phyloP scores from a whole-genome alignment of 2,797 vertebrate species.

The Sebastiscus albofasciatus region DNA sequence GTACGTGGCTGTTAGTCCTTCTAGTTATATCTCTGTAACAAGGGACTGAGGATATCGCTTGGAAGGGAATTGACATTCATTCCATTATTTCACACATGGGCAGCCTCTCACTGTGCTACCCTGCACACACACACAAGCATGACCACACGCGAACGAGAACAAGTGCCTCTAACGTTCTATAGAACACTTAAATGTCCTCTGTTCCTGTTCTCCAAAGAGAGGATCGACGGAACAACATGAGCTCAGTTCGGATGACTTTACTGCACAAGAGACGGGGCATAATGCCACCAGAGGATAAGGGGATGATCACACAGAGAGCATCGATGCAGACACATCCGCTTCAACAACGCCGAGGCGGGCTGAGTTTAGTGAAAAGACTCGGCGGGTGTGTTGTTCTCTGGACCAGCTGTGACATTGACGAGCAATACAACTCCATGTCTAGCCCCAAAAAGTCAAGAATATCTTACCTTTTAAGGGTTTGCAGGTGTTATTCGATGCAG shows the following conservation, averaged over 20 bases:
- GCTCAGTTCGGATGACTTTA: neutral
- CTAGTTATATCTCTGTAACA: neutral
- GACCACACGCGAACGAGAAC: neutral
- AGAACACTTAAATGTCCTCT: neutral
- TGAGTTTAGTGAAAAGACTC: neutral
- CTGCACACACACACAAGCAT: neutral
- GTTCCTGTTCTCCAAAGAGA: neutral
- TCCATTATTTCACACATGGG: slow-evolving; percentile 24
- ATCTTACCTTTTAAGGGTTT: neutral
- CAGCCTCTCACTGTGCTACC: neutral
- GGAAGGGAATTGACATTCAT: slow-evolving; percentile 27
- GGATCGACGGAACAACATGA: neutral
- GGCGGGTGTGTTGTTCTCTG: neutral
- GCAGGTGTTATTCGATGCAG: neutral
- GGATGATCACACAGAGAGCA: slow-evolving; percentile 1
- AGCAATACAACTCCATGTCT: neutral
- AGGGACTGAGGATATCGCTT: slow-evolving; percentile 1
- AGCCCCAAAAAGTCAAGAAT: neutral
- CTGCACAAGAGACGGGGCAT: neutral
- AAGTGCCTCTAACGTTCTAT: neutral
- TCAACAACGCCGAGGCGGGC: neutral
- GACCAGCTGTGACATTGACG: neutral
- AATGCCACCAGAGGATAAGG: neutral
- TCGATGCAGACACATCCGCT: neutral
- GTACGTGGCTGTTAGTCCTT: neutral